A percentile compares a stretch with the other conserved stretches of the same genome.
phyloP scores from a whole-genome alignment of 2,797 vertebrate genomes.

The Chanos chanos region DNA sequence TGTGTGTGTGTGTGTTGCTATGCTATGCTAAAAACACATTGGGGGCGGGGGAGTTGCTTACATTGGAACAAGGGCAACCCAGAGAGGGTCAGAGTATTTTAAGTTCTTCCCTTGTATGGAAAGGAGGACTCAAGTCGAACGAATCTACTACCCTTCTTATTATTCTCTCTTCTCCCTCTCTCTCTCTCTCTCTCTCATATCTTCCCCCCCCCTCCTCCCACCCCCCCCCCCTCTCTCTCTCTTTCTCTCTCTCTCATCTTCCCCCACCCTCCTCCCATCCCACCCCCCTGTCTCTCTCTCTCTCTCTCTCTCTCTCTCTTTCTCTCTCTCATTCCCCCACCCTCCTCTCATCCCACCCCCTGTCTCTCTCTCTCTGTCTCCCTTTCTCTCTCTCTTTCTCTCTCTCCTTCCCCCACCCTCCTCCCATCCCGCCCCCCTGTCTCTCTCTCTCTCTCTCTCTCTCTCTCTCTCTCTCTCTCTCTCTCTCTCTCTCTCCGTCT shows the following conservation, averaged over 20 bases:
- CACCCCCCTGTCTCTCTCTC: neutral
- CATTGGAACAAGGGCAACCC: conserved; percentile 25
- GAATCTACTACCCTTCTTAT: neutral
- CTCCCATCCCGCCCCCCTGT: neutral
- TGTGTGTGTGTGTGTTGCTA: conserved; percentile 14
- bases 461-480: neutral
- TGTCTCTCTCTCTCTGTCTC: neutral
- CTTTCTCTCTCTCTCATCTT: neutral
- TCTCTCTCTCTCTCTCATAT: neutral
- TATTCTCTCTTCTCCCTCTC: neutral
- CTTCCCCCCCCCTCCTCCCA: neutral
- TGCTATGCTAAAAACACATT: conserved; percentile 3
- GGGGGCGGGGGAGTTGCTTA: conserved; percentile 14
- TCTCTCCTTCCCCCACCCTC: neutral
- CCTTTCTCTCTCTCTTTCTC: neutral
- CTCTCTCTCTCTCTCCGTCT: neutral
- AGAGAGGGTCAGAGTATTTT: conserved; percentile 27
- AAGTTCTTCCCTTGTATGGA: conserved; percentile 24
- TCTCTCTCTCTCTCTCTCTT: neutral
- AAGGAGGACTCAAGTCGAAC: conserved; percentile 11
- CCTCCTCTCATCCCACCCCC: neutral
- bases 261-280: neutral
- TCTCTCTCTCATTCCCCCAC: neutral
- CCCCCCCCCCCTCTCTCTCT: neutral
- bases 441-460: neutral